phyloP scores from a whole-genome alignment of 2,113 vertebrate species.

The Pagrus major region DNA sequence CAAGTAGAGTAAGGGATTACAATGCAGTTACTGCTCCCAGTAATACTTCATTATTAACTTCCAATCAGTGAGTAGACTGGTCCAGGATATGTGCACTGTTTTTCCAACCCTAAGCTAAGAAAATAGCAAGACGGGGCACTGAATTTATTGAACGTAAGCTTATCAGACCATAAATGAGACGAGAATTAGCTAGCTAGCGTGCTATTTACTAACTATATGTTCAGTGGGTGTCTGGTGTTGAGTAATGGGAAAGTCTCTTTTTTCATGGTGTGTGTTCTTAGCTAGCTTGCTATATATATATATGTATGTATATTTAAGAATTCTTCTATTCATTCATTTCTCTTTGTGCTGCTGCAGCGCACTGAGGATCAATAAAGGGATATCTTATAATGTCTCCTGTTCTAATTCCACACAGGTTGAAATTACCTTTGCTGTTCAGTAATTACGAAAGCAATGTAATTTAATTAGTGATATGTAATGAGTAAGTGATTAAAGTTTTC shows the following conservation, averaged over 20 bases:
- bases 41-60: no score
- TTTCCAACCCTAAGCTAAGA: no score
- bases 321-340: neutral
- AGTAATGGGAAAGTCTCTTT: no score
- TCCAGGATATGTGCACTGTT: no score
- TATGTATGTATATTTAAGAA: no score
- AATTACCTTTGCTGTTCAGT: neutral
- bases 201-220: no score
- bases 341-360: neutral
- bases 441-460: constrained; percentile 3
- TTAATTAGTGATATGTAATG: neutral
- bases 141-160: no score
- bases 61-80: neutral
- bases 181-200: no score
- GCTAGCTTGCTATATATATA: no score
- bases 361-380: neutral
- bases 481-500: neutral
- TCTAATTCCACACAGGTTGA: neutral
- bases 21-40: neutral
- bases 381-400: neutral
- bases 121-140: no score
- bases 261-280: neutral
- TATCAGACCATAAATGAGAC: no score
- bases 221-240: no score
- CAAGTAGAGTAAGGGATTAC: neutral